A percentile compares a stretch with the other conserved stretches of the same genome.
Conservation (phyloP, 2,797 vertebrate genomes). For the Staurois parvus region DNA sequence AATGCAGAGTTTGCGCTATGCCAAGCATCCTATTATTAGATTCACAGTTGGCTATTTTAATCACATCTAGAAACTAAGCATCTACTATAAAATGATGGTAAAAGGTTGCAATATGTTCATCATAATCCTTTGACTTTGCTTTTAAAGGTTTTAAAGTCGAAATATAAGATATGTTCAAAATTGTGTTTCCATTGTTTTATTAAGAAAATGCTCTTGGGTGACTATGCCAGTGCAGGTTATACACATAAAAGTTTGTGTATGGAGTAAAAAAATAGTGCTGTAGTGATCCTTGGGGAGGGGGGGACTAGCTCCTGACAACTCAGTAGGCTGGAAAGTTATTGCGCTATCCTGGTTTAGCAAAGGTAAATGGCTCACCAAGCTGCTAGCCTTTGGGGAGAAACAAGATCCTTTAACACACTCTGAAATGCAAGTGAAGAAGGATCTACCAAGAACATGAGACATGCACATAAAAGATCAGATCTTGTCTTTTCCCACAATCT, state of each 20-base stretch:
- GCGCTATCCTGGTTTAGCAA: no score
- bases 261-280: not conserved
- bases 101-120: not conserved
- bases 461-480: no score
- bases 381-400: no score
- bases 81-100: not conserved
- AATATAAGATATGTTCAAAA: not conserved
- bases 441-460: no score
- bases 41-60: not conserved
- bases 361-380: no score
- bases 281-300: not conserved
- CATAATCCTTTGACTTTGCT: not conserved
- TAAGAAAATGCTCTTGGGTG: not conserved
- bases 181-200: not conserved
- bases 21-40: conserved; percentile 18
- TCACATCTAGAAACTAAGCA: not conserved
- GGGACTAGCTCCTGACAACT: no score
- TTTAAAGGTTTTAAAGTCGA: no score
- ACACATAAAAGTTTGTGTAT: not conserved
- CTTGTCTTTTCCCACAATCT: no score
- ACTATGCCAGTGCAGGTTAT: not conserved
- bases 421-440: no score
- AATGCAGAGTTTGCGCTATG: conserved; percentile 7
- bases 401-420: no score
- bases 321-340: no score